These are phyloP conservation scores for Anas platyrhynchos DNA, from an alignment of 2,113 vertebrate species.

Conservation along the genomic window DNA sequence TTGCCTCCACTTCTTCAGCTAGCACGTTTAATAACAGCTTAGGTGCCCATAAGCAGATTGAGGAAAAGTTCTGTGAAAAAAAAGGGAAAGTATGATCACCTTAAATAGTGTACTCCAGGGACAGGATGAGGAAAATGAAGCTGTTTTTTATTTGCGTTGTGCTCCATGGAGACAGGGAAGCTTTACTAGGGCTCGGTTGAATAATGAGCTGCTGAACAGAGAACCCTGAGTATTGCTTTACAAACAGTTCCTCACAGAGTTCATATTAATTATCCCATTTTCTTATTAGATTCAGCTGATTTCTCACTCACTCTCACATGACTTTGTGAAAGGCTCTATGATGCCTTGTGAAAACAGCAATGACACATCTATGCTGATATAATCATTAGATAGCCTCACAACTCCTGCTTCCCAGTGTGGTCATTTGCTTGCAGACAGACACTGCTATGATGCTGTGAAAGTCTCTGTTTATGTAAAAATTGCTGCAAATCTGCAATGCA, in stretches of 20 bases:
- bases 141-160: background rate
- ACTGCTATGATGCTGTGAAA: background rate
- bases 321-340: background rate
- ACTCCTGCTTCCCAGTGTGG: background rate
- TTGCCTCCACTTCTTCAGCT: background rate
- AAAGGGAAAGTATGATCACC: background rate
- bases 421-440: background rate
- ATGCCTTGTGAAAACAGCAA: slow-evolving; percentile 17
- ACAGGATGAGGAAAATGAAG: slow-evolving; percentile 6
- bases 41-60: background rate
- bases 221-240: background rate
- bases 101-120: background rate
- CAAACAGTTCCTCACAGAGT: slow-evolving; percentile 16
- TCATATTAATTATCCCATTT: slow-evolving; percentile 48
- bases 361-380: background rate
- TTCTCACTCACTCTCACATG: slow-evolving; percentile 54
- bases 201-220: slow-evolving; percentile 22
- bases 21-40: background rate
- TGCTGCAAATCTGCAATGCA: background rate
- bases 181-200: background rate
- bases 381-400: background rate
- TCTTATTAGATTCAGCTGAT: slow-evolving; percentile 55
- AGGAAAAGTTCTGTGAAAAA: slow-evolving; percentile 6
- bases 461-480: background rate
- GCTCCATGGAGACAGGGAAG: background rate